phyloP scores from a whole-genome alignment of 2,797 vertebrate species.

The Argentina silus region DNA sequence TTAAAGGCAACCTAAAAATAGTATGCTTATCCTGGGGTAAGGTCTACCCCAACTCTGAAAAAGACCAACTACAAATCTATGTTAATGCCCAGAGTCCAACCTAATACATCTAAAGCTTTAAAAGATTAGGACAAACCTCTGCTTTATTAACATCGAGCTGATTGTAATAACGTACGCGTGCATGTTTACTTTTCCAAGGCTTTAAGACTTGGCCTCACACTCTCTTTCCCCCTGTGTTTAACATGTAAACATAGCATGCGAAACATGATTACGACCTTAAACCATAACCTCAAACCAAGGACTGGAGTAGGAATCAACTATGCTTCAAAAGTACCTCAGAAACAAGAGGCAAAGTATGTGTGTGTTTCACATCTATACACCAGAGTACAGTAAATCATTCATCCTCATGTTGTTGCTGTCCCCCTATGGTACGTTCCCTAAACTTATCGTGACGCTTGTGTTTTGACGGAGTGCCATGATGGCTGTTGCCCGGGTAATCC shows the following conservation, averaged over 20 bases:
- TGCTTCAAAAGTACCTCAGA: neutral
- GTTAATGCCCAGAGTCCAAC: constrained; percentile 7
- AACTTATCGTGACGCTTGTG: constrained; percentile 56
- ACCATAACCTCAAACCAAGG: neutral
- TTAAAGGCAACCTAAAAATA: neutral
- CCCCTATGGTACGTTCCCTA: constrained; percentile 30
- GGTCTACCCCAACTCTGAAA: neutral
- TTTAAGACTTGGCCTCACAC: neutral
- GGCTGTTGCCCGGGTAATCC: constrained; percentile 72
- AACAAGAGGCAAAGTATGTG: neutral
- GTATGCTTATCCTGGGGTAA: neutral
- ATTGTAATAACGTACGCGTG: neutral
- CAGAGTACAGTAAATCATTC: neutral
- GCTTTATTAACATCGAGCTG: constrained; percentile 6
- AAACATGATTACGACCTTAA: neutral
- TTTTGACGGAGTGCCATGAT: constrained; percentile 66
- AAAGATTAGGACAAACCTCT: neutral
- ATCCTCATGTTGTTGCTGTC: constrained; percentile 30
- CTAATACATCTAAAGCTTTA: neutral
- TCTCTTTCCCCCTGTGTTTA: neutral
- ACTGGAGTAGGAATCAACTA: neutral
- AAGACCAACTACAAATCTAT: constrained; percentile 34
- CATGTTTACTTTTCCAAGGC: neutral
- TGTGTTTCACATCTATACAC: constrained; percentile 19
- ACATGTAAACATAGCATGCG: constrained; percentile 6